Percentiles rank a stretch among this genome's conserved stretches.
phyloP scores from a whole-genome alignment of 2,797 vertebrate species.

The Syngnathus rostellatus region DNA sequence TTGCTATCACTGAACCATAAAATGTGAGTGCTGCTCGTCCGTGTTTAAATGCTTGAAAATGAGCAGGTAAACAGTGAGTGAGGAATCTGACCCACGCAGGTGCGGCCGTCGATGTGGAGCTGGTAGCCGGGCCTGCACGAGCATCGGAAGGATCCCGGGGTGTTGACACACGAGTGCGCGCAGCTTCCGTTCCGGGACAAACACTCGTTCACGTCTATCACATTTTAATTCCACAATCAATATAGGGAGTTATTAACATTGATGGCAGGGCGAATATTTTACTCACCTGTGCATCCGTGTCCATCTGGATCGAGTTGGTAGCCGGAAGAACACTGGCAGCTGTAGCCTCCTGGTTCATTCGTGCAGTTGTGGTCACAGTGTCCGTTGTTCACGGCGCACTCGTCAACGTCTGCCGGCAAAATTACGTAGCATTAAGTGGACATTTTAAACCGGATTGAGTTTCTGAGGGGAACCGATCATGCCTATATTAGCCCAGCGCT shows the following conservation, averaged over 20 bases:
- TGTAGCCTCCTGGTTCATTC: slow-evolving; percentile 63
- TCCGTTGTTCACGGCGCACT: slow-evolving; percentile 65
- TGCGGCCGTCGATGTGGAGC: slow-evolving; percentile 71
- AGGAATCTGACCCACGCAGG: slow-evolving; percentile 71
- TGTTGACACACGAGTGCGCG: slow-evolving; percentile 70
- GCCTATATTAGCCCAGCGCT: slow-evolving; percentile 11
- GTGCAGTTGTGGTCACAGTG: slow-evolving; percentile 68
- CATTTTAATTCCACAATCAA: not conserved
- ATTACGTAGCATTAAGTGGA: not conserved
- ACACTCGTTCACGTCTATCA: slow-evolving; percentile 72
- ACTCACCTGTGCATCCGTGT: slow-evolving; percentile 69
- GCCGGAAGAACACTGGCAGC: slow-evolving; percentile 60
- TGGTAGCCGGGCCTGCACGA: slow-evolving; percentile 69
- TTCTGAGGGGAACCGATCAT: too few relatives aligned
- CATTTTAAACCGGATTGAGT: too few relatives aligned
- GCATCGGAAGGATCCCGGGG: slow-evolving; percentile 68
- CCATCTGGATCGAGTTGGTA: slow-evolving; percentile 58
- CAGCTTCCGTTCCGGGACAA: slow-evolving; percentile 51
- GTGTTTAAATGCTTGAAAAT: slow-evolving; percentile 29
- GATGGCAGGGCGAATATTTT: not conserved
- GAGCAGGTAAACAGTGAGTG: slow-evolving; percentile 15
- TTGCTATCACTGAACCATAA: slow-evolving; percentile 12
- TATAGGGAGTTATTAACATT: too few relatives aligned
- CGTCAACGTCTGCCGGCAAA: slow-evolving; percentile 66
- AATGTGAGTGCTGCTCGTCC: slow-evolving; percentile 8